Evolutionary conservation across 2,113 vertebrate genomes (phyloP), one percentile per base, ranked within the genome.

Genomic region (Hippocampus abdominalis): DNA sequence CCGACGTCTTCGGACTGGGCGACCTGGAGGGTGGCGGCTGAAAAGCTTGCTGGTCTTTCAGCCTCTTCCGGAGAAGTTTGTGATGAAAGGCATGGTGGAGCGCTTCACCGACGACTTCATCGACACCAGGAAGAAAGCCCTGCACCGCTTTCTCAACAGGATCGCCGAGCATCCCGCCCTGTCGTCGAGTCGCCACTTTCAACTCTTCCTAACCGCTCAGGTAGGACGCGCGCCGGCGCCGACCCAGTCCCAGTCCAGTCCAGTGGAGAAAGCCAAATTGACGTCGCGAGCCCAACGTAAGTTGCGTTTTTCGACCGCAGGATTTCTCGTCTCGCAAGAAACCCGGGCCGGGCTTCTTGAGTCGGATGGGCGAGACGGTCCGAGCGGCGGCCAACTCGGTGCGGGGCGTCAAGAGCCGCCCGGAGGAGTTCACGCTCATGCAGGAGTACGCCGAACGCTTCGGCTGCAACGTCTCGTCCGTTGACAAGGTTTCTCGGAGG

Each of bases 1-100:
- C 2, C 4, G 29, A 29, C 4, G 29, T 2, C 29, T 36, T 36
- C 32, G 5, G 32, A 36, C 32, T 36, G 1, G 32, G 32, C 4
- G 7, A 29, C n/a, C n/a, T 57, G 18, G 66, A 16, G 29, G 6
- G 20, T 68, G 9, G 0, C 2, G 2, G 3, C 11, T 27, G n/a
- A 27, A 63, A 60, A 32, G 2, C n/a, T 3, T n/a, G 39, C 1
- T 36, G 36, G 46, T 32, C 71, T 54, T 66, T 25, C 71, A 98
- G 97, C 97, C 97, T 0, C 90, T 99, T 72, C 97, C 97, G 3
- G 96, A 99, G 86, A 98, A 99, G 89, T 98, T 98, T 85, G 94
- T 98, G 79, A 93, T 98, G 88, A 98, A 93, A 78, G 95, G 97
- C 73, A 96, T 99, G 94, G 93, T 99, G 86, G 97, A 99, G 49